These are phyloP conservation scores for Hypotaenidia okinawae DNA, from an alignment of 2,797 vertebrate genomes.

Conservation along the genomic window DNA sequence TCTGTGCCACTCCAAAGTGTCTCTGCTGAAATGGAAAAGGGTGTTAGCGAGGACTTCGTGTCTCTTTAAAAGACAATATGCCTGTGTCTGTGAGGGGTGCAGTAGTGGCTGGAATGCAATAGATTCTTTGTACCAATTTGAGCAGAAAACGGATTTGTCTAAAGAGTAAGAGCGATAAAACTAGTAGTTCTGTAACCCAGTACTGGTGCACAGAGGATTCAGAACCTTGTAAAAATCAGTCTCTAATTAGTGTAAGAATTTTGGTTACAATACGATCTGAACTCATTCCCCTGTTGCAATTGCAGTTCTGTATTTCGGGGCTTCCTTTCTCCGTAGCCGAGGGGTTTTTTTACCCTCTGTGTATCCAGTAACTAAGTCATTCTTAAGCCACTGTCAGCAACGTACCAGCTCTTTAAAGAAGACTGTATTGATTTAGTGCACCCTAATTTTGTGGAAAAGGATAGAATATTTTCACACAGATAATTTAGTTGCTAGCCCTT, in stretches of 20 bases:
- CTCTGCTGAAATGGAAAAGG: background rate
- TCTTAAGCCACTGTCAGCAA: background rate
- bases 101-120: background rate
- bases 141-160: background rate
- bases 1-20: background rate
- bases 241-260: constrained; percentile 31
- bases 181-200: background rate
- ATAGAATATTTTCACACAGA: background rate
- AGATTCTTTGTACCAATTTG: background rate
- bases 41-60: background rate
- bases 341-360: background rate
- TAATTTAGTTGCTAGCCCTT: background rate
- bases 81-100: background rate
- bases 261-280: constrained; percentile 17
- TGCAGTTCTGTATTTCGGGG: background rate
- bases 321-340: background rate
- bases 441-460: background rate
- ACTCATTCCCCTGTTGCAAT: background rate
- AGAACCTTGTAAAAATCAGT: constrained; percentile 18
- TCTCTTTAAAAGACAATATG: background rate
- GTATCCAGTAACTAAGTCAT: background rate
- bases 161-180: background rate
- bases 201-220: background rate
- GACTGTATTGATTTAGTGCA: background rate
- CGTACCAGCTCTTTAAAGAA: background rate